Conservation (phyloP, 2,888 invertebrate genomes). For the Nowickia ferox region DNA sequence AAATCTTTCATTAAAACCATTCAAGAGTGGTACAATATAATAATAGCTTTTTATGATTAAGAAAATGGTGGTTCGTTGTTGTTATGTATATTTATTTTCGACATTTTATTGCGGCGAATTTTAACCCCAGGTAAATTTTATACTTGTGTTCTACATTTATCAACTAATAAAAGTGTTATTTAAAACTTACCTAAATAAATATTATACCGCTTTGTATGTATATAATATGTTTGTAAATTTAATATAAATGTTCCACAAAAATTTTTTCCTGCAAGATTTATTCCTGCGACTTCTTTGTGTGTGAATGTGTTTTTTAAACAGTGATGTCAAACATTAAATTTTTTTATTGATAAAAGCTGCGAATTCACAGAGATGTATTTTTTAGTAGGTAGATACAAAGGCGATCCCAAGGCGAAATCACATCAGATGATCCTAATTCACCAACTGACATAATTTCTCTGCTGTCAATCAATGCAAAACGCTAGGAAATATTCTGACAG, state of each 20-base stretch:
- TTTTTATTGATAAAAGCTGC: too few species aligned
- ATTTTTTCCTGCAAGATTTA: slow-evolving; percentile 5
- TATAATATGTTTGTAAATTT: slow-evolving; percentile 3
- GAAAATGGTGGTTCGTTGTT: slow-evolving; percentile 60
- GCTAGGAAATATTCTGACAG: too few species aligned
- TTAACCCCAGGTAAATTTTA: slow-evolving; percentile 45
- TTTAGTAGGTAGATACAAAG: too few species aligned
- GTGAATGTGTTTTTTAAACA: not conserved
- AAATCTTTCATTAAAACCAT: not conserved
- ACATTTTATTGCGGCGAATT: slow-evolving; percentile 58
- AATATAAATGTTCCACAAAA: slow-evolving; percentile 1
- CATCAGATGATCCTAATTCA: too few species aligned
- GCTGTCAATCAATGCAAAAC: too few species aligned
- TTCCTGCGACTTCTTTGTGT: slow-evolving; percentile 10
- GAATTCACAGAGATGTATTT: too few species aligned
- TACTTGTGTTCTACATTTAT: not conserved
- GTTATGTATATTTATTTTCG: slow-evolving; percentile 39
- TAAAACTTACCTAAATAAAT: slow-evolving; percentile 15
- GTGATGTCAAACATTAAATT: too few species aligned
- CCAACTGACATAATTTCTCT: too few species aligned
- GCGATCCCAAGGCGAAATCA: too few species aligned
- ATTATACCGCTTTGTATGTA: slow-evolving; percentile 19
- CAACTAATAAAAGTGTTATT: not conserved
- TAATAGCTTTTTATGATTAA: slow-evolving; percentile 36
- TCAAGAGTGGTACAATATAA: slow-evolving; percentile 5